These are phyloP conservation scores for Panulirus ornatus DNA, from an alignment of 1,140 invertebrate genomes.

Conservation along the genomic window DNA sequence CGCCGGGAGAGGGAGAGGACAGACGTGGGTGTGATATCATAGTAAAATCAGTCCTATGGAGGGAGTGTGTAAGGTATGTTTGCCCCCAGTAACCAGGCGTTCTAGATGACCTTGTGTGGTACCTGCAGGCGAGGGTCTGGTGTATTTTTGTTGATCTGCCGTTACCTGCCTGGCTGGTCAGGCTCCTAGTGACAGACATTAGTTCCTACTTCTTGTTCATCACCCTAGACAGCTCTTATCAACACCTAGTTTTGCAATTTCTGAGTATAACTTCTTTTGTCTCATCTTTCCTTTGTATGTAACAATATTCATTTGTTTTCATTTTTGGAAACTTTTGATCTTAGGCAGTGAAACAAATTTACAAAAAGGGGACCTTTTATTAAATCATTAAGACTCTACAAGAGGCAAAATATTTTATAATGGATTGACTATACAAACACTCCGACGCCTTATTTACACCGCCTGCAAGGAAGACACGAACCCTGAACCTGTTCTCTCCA, in stretches of 20 bases:
- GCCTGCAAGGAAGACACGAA: constrained; percentile 72
- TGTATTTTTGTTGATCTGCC: not conserved
- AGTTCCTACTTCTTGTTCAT: too few relatives aligned
- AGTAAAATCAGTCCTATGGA: too few relatives aligned
- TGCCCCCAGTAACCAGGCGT: too few relatives aligned
- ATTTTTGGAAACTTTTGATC: too few relatives aligned
- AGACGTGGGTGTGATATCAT: too few relatives aligned
- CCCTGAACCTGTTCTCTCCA: constrained; percentile 70
- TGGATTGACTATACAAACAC: constrained; percentile 47
- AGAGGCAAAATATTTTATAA: constrained; percentile 45
- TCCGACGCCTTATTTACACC: constrained; percentile 3
- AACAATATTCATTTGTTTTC: too few relatives aligned
- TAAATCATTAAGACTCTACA: constrained; percentile 39
- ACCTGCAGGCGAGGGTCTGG: not conserved
- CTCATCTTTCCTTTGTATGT: too few relatives aligned
- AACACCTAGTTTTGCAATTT: too few relatives aligned
- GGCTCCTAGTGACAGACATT: not conserved
- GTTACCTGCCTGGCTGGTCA: not conserved
- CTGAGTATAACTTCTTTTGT: too few relatives aligned
- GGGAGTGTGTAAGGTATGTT: too few relatives aligned
- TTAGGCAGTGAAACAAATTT: not conserved
- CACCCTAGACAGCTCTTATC: too few relatives aligned
- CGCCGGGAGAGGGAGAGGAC: too few relatives aligned
- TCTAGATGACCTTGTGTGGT: not conserved
- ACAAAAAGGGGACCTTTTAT: constrained; percentile 26